phyloP scores from a whole-genome alignment of 1,140 invertebrate species.

The Drosophila azteca region DNA sequence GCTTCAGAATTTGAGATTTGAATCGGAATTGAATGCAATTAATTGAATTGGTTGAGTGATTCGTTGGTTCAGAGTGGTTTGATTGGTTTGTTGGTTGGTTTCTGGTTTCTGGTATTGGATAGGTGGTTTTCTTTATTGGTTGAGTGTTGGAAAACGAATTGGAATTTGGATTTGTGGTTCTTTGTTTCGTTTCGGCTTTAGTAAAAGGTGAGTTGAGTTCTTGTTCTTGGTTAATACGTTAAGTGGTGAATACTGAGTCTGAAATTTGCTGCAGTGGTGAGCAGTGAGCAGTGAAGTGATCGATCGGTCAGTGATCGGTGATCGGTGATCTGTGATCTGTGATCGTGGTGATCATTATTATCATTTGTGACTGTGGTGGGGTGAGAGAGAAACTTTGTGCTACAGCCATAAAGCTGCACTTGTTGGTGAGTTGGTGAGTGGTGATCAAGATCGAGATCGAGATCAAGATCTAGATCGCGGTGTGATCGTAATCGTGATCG shows the following conservation, averaged over 20 bases:
- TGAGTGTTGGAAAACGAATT: constrained; percentile 14
- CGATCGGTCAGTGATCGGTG: constrained; percentile 32
- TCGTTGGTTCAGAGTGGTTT: constrained; percentile 43
- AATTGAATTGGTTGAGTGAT: constrained; percentile 56
- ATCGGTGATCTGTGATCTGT: constrained; percentile 39
- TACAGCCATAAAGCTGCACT: constrained; percentile 31
- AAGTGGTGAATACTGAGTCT: constrained; percentile 59
- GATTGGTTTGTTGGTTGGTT: constrained; percentile 40
- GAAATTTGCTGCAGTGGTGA: constrained; percentile 24
- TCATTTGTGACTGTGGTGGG: not conserved
- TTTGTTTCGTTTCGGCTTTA: constrained; percentile 42
- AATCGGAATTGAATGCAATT: constrained; percentile 55
- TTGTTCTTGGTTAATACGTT: constrained; percentile 59
- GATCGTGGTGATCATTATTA: constrained; percentile 30
- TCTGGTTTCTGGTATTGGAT: not conserved
- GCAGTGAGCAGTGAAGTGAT: constrained; percentile 25
- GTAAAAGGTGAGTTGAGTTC: constrained; percentile 64
- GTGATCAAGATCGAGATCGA: too few species aligned
- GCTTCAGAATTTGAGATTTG: constrained; percentile 47
- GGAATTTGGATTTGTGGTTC: constrained; percentile 43
- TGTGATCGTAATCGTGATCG: constrained; percentile 28
- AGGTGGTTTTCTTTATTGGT: constrained; percentile 1
- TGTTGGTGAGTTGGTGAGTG: constrained; percentile 35
- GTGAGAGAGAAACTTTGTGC: constrained; percentile 18
- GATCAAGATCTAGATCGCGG: constrained; percentile 31